These are phyloP conservation scores for Meloe dianella DNA, from an alignment of 2,888 invertebrate species.

Conservation along the genomic window DNA sequence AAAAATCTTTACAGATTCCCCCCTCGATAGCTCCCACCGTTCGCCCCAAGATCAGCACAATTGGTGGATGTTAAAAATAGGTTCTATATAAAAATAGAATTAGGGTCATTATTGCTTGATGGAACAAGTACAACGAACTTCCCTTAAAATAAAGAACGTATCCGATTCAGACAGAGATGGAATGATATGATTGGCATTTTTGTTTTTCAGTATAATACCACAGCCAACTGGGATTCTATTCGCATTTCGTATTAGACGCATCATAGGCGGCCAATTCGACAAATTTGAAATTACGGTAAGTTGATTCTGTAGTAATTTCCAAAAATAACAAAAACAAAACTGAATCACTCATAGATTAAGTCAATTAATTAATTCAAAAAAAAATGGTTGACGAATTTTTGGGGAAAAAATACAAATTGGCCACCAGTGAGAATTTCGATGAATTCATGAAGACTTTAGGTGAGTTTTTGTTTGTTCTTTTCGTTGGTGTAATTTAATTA, in stretches of 20 bases:
- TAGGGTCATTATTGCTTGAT: conserved; percentile 14
- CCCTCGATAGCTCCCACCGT: no score
- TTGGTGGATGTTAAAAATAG: no score
- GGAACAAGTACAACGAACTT: conserved; percentile 12
- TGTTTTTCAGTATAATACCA: not conserved
- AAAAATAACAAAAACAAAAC: no score
- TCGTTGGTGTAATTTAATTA: not conserved
- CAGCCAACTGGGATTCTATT: not conserved
- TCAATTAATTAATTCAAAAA: not conserved
- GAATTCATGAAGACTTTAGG: conserved; percentile 88
- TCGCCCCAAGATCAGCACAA: no score
- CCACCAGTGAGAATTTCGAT: conserved; percentile 82
- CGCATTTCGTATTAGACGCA: not conserved
- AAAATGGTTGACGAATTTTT: conserved; percentile 54
- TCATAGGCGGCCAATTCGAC: not conserved
- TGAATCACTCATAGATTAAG: not conserved
- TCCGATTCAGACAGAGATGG: not conserved
- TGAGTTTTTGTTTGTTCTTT: conserved; percentile 63
- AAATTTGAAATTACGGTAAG: not conserved
- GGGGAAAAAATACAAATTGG: conserved; percentile 76
- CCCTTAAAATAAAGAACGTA: conserved; percentile 10
- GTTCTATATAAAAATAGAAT: not conserved
- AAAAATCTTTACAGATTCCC: no score
- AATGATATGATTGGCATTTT: not conserved
- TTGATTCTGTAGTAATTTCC: no score